Evolutionary conservation across 2,888 invertebrate genomes (phyloP), one percentile per base, ranked within the genome.

Genomic region (Lomographa bimaculata): DNA sequence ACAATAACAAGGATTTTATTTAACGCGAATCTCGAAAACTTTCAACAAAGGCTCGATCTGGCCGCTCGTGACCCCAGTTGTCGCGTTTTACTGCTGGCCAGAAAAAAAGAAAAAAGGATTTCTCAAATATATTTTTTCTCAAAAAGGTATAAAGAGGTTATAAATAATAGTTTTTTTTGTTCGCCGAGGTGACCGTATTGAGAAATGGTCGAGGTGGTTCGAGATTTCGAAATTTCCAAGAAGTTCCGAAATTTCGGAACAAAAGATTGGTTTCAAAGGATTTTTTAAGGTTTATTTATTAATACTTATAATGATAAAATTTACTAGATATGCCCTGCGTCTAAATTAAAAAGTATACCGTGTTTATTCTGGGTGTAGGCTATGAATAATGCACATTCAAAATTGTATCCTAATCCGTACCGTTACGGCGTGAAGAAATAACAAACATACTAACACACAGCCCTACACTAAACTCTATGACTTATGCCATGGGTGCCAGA

Each of bases 121-220:
- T 56, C 58, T 49, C 44, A 63, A 64, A 62, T 60, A 62, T 57
- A 60, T 67, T 60, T 71, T 41, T 70, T 65, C 60, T 60, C 52
- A 56, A 58, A 67, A 72, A 65, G 36, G 30, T 32, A 29, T 23
- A 63, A 64, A 70, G 60, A 62, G 58, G 69, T 64, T 70, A 71
- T 76, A 75, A 76, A 77, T 73, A 74, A 71, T 71, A 64, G 56
- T 59, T 42, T 64, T 71, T 72, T 67, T 73, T 63, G 57, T 58
- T 61, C 44, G 57, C 53, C 50, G 52, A 57, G 49, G 57, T 54
- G 57, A 57, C 48, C 57, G 48, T 18, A 50, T 55, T 54, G 57
- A 55, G 57, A 60, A 61, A 66, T 55, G 57, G 50, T 42, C 48
- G 50, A 17, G 27, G 16, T 30, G 32, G 20, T 17, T 5, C n/a